A percentile compares a stretch with the other conserved stretches of the same genome.
These are phyloP conservation scores for Drosophila fungiperda DNA, from an alignment of 2,888 invertebrate genomes.

Conservation along the genomic window DNA sequence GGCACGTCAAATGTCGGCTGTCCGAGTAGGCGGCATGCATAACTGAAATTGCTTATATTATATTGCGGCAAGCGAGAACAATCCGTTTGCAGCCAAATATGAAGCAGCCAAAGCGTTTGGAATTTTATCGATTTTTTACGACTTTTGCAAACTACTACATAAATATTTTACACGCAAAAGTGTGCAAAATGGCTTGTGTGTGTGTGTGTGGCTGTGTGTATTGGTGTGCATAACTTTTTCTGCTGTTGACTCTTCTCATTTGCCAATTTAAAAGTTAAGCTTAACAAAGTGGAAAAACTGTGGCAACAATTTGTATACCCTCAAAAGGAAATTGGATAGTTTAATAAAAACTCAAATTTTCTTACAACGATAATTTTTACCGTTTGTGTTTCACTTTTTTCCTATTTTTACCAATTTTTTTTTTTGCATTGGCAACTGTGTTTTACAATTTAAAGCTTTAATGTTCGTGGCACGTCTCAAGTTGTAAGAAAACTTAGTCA, in stretches of 20 bases:
- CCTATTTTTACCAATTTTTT: neutral
- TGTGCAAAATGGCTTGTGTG: constrained; percentile 32
- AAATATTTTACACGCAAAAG: constrained; percentile 54
- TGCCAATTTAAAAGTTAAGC: constrained; percentile 47
- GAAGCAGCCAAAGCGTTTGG: constrained; percentile 31
- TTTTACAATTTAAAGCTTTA: neutral
- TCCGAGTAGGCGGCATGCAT: constrained; percentile 40
- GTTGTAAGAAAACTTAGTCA: neutral
- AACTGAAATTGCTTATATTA: constrained; percentile 57
- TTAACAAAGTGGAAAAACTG: constrained; percentile 12
- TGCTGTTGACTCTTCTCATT: constrained; percentile 11
- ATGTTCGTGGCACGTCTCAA: neutral
- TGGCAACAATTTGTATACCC: neutral
- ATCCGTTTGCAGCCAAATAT: constrained; percentile 26
- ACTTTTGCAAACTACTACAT: constrained; percentile 10
- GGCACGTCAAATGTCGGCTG: neutral
- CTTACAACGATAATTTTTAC: neutral
- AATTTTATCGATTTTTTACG: constrained; percentile 75
- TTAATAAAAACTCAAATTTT: constrained; percentile 4
- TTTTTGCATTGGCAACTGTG: too few relatives aligned
- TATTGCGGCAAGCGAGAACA: constrained; percentile 26
- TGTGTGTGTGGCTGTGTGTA: constrained; percentile 2
- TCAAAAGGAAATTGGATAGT: neutral
- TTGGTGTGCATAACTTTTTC: neutral
- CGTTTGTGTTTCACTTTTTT: neutral